Conservation (phyloP, 2,113 vertebrate species). For the Cyphomyrus plagiostoma region DNA sequence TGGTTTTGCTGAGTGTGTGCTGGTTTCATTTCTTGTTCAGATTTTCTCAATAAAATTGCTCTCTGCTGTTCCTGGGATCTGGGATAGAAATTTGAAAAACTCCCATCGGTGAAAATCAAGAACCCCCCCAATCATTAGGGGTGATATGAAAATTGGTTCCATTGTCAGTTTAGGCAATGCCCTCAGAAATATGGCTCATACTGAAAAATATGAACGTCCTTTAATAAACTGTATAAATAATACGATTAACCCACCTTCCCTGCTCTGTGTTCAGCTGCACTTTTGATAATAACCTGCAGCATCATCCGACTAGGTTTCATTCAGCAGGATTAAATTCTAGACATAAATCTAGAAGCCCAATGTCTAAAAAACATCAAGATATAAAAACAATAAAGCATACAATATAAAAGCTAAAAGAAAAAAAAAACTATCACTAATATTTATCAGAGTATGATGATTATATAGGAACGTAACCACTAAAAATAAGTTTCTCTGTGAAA, state of each 20-base stretch:
- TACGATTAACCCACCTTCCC: neutral
- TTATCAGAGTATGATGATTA: neutral
- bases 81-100: slow-evolving; percentile 10
- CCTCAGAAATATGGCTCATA: neutral
- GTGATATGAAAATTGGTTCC: neutral
- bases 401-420: neutral
- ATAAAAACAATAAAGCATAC: neutral
- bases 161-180: neutral
- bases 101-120: neutral
- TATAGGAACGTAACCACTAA: neutral
- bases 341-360: neutral
- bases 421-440: neutral
- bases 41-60: neutral
- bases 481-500: neutral
- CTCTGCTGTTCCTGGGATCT: slow-evolving; percentile 8
- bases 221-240: neutral
- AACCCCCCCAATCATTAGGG: neutral
- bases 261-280: neutral
- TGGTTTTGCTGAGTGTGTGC: neutral
- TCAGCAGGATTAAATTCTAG: neutral
- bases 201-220: neutral
- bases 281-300: neutral
- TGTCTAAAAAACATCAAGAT: neutral
- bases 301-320: neutral
- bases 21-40: slow-evolving; percentile 13